Base-by-base conservation (phyloP, 1,140 invertebrate genomes). In the Lepidostoma basale region DNA sequence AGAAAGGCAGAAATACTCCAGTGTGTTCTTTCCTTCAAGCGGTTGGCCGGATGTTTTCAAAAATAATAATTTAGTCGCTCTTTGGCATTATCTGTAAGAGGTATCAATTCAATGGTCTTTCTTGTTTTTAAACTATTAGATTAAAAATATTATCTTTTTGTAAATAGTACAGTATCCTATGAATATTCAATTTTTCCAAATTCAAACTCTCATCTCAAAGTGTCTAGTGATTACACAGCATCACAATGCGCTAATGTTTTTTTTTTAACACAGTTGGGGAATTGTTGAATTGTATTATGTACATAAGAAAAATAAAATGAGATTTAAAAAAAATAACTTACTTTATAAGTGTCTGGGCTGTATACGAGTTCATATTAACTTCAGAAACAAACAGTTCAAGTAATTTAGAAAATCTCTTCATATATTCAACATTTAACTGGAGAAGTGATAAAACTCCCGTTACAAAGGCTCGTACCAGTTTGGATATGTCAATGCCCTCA, bases 381-480 rank as follows among this genome's bases (percentile, higher is more conserved):
- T 83, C 77, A 56, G 80, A 77, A 25, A 89, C 74, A 30, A 90
- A 76, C 14, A 83, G 77, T 36, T 81, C 77, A 6, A 87, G 77
- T 60, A 87, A 75, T 18, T 78, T 75, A 45, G 74, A 75, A 63
- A 79, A 79, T 59, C 74, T 73, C 68, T 76, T 76, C 58, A 79
- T 81, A 28, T 82, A 75, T 59, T 82, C 80, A 4, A 52, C 73
- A 62, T 80, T 74, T 62, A 63, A 74, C 59, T 83, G 77, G 44
- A 84, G 74, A 14, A 77, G 59, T 3, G 74, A 77, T 54, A 77
- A 70, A 59, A 74, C 73, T 74, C 77, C 80, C 64, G 73, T 75
- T 9, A 89, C 66, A 36, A 90, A 79, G 10, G 81, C 79, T 18
- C 77, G 59, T 1, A 88, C 67, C 71, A 90, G 86, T 65, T 81